Percentiles rank a stretch among this genome's conserved stretches.
Conservation (phyloP, 2,797 vertebrate genomes). For the Otolemur crassicaudatus region DNA sequence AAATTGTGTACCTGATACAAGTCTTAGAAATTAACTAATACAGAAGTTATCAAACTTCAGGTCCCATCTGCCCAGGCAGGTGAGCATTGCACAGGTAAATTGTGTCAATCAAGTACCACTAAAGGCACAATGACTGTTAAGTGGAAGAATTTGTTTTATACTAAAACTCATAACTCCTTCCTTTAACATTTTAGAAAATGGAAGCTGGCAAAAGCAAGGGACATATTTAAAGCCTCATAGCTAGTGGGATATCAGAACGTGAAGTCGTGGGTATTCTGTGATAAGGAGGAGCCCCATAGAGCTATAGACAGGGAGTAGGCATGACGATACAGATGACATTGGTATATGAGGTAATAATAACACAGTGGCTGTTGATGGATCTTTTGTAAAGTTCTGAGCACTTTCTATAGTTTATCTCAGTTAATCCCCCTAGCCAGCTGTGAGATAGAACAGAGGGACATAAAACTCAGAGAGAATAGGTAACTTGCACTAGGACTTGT, state of each 20-base stretch:
- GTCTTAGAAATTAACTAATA: not conserved
- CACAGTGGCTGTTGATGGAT: not conserved
- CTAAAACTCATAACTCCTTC: not conserved
- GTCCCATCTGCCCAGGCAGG: not conserved
- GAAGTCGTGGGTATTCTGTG: not conserved
- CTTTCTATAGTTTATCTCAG: not conserved
- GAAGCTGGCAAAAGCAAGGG: not conserved
- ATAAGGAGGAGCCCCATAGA: not conserved
- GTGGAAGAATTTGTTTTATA: not conserved
- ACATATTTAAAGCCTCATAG: not conserved
- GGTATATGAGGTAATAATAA: not conserved
- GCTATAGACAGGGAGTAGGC: not conserved
- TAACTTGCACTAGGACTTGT: not conserved
- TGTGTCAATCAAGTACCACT: not conserved
- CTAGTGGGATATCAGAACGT: not conserved
- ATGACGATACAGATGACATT: not conserved
- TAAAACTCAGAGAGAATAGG: not conserved
- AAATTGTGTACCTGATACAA: not conserved
- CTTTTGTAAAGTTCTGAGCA: not conserved
- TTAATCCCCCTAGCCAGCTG: not conserved
- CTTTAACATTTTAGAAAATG: not conserved
- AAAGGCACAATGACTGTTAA: not conserved
- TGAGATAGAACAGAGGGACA: not conserved
- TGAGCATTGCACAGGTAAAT: not conserved
- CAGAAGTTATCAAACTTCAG: not conserved